Evolutionary conservation across 2,797 vertebrate genomes (phyloP).

Genomic region (Caiman crocodilus): DNA sequence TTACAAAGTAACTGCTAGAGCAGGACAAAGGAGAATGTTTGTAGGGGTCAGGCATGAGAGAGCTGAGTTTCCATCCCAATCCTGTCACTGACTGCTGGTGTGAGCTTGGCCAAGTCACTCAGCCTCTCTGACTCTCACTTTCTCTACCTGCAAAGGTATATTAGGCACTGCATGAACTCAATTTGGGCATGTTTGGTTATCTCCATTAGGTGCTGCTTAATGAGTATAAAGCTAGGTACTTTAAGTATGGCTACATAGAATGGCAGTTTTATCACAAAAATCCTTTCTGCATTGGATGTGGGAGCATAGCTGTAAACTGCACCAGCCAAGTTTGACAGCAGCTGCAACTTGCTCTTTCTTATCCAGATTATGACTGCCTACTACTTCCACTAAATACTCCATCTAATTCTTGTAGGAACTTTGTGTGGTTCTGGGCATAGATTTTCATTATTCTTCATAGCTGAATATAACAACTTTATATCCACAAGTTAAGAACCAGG

Average conservation of each 20-base stretch:
- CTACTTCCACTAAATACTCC: rapidly evolving
- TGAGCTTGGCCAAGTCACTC: slow-evolving; percentile 5
- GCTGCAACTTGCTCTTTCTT: neutral
- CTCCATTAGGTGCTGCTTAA: neutral
- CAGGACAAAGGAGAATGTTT: slow-evolving; percentile 37
- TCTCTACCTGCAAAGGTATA: neutral
- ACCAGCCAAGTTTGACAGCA: neutral
- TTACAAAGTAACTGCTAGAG: slow-evolving; percentile 28
- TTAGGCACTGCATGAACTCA: neutral
- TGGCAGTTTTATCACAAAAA: rapidly evolving
- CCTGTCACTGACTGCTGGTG: neutral
- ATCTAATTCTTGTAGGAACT: neutral
- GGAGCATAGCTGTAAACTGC: neutral
- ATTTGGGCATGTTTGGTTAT: neutral
- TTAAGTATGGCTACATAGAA: neutral
- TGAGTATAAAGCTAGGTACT: rapidly evolving
- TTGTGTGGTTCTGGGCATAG: neutral
- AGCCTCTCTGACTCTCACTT: neutral
- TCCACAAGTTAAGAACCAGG: neutral
- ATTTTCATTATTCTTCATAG: neutral
- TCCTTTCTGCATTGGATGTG: neutral
- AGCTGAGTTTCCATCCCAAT: slow-evolving; percentile 31
- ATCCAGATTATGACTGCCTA: neutral
- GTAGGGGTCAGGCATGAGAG: slow-evolving; percentile 20
- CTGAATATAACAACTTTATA: neutral